phyloP scores from a whole-genome alignment of 92 coral and sea anemone species.

The Pocillopora grandis region DNA sequence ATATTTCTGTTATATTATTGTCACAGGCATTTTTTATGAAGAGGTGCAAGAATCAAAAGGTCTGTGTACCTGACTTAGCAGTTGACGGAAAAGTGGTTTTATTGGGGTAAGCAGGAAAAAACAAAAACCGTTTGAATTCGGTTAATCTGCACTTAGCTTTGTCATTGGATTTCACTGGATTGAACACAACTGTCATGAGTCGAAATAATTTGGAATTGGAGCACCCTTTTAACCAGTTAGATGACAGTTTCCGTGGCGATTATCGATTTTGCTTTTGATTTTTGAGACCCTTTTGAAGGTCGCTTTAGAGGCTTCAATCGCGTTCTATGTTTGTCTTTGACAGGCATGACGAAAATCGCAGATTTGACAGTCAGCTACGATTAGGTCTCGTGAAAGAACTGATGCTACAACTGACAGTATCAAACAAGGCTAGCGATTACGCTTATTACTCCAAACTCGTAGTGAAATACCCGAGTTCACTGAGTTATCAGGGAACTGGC shows the following conservation, averaged over 20 bases:
- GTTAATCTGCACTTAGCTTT: not conserved
- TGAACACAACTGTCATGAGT: too few relatives aligned
- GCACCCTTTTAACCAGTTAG: too few relatives aligned
- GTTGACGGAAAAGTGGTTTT: constrained; percentile 55
- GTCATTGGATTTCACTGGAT: not conserved
- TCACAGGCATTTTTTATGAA: constrained; percentile 66
- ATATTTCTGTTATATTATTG: not conserved
- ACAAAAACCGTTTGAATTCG: not conserved
- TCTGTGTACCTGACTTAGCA: constrained; percentile 71
- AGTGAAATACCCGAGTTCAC: constrained; percentile 65
- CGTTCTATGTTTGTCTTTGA: not conserved
- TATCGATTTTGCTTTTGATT: too few relatives aligned
- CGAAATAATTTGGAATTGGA: too few relatives aligned
- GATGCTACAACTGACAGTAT: constrained; percentile 59
- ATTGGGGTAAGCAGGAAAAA: constrained; percentile 17
- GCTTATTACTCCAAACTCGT: constrained; percentile 75
- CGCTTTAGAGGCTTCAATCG: too few relatives aligned
- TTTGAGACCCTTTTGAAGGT: too few relatives aligned
- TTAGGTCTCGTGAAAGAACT: constrained; percentile 70
- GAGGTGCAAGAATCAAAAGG: constrained; percentile 57
- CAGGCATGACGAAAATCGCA: constrained; percentile 56
- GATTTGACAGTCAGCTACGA: constrained; percentile 13
- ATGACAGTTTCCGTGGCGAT: too few relatives aligned
- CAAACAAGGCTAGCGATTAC: constrained; percentile 73
- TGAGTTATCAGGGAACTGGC: constrained; percentile 56